These are phyloP conservation scores for Eumerus sabulonum DNA, from an alignment of 2,888 invertebrate species.

Conservation along the genomic window DNA sequence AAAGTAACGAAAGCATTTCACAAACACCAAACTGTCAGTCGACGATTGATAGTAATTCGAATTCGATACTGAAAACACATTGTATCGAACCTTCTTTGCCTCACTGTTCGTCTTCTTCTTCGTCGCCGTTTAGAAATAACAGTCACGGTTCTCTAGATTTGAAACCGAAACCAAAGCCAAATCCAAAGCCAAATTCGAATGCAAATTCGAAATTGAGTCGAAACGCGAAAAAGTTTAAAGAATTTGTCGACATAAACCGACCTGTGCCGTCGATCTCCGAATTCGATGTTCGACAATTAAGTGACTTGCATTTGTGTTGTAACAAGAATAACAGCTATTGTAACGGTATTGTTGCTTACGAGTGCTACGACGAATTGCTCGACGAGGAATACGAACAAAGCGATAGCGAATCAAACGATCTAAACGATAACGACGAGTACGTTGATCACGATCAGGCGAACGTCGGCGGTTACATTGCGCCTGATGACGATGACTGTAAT, in stretches of 20 bases:
- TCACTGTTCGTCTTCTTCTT: conserved; percentile 11
- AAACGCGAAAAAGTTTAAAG: neutral
- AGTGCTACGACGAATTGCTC: conserved; percentile 76
- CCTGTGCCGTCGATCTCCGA: conserved; percentile 70
- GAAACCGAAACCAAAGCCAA: too few species aligned
- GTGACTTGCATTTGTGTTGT: conserved; percentile 63
- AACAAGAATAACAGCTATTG: conserved; percentile 25
- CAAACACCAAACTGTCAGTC: conserved; percentile 27
- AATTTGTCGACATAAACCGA: conserved; percentile 48
- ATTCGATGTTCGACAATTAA: conserved; percentile 76
- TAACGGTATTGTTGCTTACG: conserved; percentile 61
- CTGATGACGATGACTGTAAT: conserved; percentile 24
- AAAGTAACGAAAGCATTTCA: conserved; percentile 36
- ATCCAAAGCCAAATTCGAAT: too few species aligned
- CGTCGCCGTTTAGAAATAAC: conserved; percentile 36
- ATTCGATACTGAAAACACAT: conserved; percentile 21
- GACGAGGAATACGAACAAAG: conserved; percentile 50
- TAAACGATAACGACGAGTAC: conserved; percentile 27
- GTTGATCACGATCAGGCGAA: too few species aligned
- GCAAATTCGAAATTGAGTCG: too few species aligned
- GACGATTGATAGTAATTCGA: conserved; percentile 48
- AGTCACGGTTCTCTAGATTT: conserved; percentile 12
- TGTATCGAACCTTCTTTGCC: conserved; percentile 19
- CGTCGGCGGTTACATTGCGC: too few species aligned
- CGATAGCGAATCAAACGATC: conserved; percentile 19